phyloP scores from a whole-genome alignment of 2,113 vertebrate genomes.

The Leptosomus discolor region DNA sequence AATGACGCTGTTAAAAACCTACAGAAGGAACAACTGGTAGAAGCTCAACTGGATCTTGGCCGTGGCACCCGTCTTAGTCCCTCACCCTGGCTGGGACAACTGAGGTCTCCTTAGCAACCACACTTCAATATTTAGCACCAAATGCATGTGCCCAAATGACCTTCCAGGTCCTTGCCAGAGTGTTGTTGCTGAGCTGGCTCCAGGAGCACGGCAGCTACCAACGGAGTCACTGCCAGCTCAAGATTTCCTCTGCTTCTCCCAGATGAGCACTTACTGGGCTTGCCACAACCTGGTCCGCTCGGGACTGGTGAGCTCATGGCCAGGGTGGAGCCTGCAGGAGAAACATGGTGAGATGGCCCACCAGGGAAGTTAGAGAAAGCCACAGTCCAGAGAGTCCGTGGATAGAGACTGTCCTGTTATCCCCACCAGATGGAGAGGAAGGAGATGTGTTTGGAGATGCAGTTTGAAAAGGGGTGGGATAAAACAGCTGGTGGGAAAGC shows the following conservation, averaged over 20 bases:
- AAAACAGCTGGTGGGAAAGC: neutral
- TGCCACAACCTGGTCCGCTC: neutral
- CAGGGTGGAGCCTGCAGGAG: neutral
- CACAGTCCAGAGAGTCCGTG: neutral
- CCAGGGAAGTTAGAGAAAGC: neutral
- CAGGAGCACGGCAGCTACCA: neutral
- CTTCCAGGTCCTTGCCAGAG: neutral
- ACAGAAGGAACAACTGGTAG: neutral
- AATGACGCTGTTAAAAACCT: neutral
- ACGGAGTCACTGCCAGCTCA: neutral
- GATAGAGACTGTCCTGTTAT: neutral
- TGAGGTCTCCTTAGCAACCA: slow-evolving; percentile 8
- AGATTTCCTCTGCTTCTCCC: neutral
- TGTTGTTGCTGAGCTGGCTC: neutral
- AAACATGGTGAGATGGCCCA: neutral
- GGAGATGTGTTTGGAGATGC: neutral
- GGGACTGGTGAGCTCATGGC: neutral
- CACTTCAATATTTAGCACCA: slow-evolving; percentile 35
- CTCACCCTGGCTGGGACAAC: neutral
- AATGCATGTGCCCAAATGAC: neutral
- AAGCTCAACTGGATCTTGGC: neutral
- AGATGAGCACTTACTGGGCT: neutral
- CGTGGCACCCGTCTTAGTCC: accelerated
- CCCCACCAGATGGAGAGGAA: neutral
- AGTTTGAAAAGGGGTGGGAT: neutral